Conservation (phyloP, 2,888 invertebrate genomes). For the Hesperia comma region DNA sequence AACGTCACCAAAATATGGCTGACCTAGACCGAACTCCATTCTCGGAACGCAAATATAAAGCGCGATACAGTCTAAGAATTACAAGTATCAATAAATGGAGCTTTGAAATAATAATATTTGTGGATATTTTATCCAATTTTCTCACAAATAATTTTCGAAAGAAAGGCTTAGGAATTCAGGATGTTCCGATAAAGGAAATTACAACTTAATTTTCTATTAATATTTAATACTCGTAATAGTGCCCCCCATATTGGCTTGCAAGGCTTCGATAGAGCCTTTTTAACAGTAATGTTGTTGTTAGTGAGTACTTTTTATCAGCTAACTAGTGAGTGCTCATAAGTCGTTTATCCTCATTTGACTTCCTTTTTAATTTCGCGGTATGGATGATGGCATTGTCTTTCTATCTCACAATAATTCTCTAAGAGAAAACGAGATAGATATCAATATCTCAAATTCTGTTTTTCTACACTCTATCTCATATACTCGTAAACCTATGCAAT, state of each 20-base stretch:
- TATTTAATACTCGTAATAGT: too few relatives aligned
- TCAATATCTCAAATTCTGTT: neutral
- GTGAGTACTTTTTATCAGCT: too few relatives aligned
- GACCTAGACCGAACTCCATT: conserved; percentile 4
- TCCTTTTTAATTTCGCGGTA: too few relatives aligned
- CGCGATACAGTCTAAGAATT: neutral
- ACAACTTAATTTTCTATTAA: too few relatives aligned
- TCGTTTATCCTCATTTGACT: too few relatives aligned
- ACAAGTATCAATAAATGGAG: neutral
- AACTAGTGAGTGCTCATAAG: too few relatives aligned
- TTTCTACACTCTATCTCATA: neutral
- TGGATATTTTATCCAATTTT: neutral
- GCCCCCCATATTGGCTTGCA: too few relatives aligned
- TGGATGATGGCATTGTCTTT: too few relatives aligned
- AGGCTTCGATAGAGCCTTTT: too few relatives aligned
- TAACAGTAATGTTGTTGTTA: too few relatives aligned
- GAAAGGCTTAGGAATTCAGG: too few relatives aligned
- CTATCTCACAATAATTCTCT: neutral
- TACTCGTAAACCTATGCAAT: neutral
- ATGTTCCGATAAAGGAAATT: too few relatives aligned
- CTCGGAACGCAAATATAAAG: neutral
- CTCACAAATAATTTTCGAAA: neutral
- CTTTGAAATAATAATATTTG: neutral
- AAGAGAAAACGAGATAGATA: neutral
- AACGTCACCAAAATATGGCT: conserved; percentile 12